phyloP scores from a whole-genome alignment of 2,888 invertebrate genomes.

The Tachina lurida region DNA sequence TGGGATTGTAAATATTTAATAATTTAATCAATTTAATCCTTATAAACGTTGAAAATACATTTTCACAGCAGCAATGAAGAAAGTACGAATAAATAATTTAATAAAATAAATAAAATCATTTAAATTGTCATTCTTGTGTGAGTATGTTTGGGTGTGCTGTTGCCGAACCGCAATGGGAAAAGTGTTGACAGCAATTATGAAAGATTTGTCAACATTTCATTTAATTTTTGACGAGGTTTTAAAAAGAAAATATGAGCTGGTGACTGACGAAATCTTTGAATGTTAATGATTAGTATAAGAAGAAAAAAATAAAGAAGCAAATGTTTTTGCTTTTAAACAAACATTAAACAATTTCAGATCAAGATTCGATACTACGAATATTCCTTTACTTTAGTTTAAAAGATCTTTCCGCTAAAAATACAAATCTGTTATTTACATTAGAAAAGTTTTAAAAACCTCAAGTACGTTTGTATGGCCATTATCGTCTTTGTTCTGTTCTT shows the following conservation, averaged over 20 bases:
- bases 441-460: too few relatives aligned
- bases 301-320: background rate
- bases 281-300: background rate
- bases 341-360: background rate
- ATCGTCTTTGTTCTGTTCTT: too few relatives aligned
- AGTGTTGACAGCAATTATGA: conserved; percentile 73
- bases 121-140: conserved; percentile 43
- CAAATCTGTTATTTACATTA: too few relatives aligned
- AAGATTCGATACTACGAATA: too few relatives aligned
- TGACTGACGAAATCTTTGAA: conserved; percentile 42
- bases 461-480: too few relatives aligned
- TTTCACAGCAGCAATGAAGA: conserved; percentile 6
- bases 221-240: conserved; percentile 46
- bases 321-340: background rate
- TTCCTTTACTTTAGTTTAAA: too few relatives aligned
- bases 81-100: conserved; percentile 54
- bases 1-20: conserved; percentile 69
- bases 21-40: conserved; percentile 69
- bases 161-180: conserved; percentile 52
- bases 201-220: conserved; percentile 63
- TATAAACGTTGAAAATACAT: conserved; percentile 42
- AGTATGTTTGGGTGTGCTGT: background rate
- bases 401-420: too few relatives aligned
- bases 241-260: conserved; percentile 10
- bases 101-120: conserved; percentile 62